These are phyloP conservation scores for Sclerurus mexicanus DNA, from an alignment of 2,113 vertebrate species.

Conservation along the genomic window DNA sequence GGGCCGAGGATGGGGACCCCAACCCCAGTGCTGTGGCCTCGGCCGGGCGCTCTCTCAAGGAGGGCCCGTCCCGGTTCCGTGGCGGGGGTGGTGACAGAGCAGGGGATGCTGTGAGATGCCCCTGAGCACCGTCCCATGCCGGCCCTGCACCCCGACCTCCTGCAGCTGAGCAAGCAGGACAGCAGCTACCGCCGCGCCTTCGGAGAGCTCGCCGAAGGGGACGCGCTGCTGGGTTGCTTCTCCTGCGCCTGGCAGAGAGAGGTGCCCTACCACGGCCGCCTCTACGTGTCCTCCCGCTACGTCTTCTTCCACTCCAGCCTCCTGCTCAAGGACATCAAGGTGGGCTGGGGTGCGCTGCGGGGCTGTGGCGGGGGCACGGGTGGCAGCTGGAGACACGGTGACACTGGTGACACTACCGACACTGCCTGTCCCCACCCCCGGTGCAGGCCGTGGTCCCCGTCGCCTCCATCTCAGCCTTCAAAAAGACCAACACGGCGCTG, in stretches of 20 bases:
- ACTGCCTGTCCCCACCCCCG: fast-evolving
- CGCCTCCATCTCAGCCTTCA: constrained; percentile 71
- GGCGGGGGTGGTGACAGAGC: background rate
- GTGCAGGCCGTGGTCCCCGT: constrained; percentile 78
- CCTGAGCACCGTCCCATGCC: fast-evolving
- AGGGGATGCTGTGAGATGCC: background rate
- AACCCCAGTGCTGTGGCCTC: background rate
- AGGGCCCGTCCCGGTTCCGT: fast-evolving
- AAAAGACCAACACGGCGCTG: constrained; percentile 86
- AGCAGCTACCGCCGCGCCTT: constrained; percentile 84
- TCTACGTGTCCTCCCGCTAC: constrained; percentile 79
- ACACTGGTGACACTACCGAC: background rate
- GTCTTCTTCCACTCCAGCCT: constrained; percentile 85
- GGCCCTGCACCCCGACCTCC: fast-evolving
- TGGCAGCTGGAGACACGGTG: background rate
- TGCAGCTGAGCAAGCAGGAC: constrained; percentile 65
- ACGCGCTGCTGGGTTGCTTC: constrained; percentile 80
- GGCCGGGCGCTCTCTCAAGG: fast-evolving
- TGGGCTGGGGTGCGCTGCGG: background rate
- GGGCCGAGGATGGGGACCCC: background rate
- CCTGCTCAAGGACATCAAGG: constrained; percentile 84
- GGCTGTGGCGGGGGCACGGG: fast-evolving
- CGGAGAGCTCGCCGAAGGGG: constrained; percentile 71
- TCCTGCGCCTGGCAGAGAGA: constrained; percentile 87
- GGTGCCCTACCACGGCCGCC: constrained; percentile 82